Evolutionary conservation across 2,797 vertebrate genomes (phyloP), one percentile per base, ranked within the genome.

Genomic region (Sebastes trivittatus): DNA sequence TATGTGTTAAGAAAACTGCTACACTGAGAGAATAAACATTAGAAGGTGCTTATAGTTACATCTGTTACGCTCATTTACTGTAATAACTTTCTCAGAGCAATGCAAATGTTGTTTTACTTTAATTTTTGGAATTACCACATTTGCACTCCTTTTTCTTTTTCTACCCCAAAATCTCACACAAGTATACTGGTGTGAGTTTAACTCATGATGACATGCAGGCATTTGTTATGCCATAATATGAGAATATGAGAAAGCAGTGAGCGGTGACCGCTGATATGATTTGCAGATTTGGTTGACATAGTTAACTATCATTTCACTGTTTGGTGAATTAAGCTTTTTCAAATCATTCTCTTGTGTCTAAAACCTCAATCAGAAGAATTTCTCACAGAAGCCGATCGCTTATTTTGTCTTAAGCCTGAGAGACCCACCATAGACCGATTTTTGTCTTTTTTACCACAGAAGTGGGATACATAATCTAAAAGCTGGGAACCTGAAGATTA

Each of bases 31-130:
- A 69, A 71, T 56, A 78, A 86, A 75, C 58, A 74, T 59, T 71
- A 18, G 68, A 60, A 80, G 69, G 52, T 80, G 64, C 54, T 81
- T 65, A 65, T 59, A 46, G 55, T 52, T 59, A 11, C 60, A 86
- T 67, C 59, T 77, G 72, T 65, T 72, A 9, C 5, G n/a, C 22
- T 80, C 68, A 80, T 71, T 49, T 11, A 13, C 49, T 20, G 11
- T 14, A 30, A 29, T 22, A 8, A 56, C 38, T 80, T 52, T 63
- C 29, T 60, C 49, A 66, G 20, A 36, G 11, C 7, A 29, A 42
- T 29, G 29, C 11, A 71, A 25, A 38, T 46, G 14, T 20, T 49
- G 20, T 13, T 71, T 63, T 3, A 71, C 16, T 30, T 36, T 36
- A 0, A 49, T 63, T 62, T 58, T 36, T 73, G 7, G 42, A 8